Conservation (phyloP, 2,113 vertebrate species). For the Gracilinanus agilis region DNA sequence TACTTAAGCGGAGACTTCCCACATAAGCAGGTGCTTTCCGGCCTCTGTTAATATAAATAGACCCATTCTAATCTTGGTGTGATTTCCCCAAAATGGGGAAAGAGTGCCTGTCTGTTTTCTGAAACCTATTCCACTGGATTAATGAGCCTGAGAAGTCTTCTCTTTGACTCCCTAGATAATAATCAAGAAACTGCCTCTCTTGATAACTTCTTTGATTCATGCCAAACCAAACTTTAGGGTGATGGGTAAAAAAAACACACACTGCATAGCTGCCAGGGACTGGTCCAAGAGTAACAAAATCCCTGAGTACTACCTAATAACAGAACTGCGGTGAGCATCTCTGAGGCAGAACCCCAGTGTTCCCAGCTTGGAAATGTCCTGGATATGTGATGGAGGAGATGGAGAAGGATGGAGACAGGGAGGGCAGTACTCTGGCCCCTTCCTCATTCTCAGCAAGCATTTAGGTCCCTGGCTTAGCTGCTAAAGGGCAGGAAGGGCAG, state of each 20-base stretch:
- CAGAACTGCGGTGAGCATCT: not conserved
- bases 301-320: not conserved
- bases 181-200: not conserved
- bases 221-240: not conserved
- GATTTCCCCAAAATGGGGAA: not conserved
- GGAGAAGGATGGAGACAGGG: not conserved
- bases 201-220: not conserved
- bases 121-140: not conserved
- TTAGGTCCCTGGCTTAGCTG: not conserved
- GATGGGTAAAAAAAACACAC: not conserved
- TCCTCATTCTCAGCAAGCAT: not conserved
- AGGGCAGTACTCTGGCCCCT: not conserved
- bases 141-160: constrained; percentile 15
- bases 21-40: not conserved
- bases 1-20: not conserved
- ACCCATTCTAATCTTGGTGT: not conserved
- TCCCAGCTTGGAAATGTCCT: not conserved
- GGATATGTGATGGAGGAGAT: not conserved
- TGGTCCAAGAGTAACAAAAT: not conserved
- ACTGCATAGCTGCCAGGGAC: not conserved
- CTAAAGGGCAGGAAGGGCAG: not conserved
- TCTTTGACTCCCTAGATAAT: not conserved
- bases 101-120: not conserved
- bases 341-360: not conserved
- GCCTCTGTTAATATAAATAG: not conserved